These are phyloP conservation scores for Nomada flava DNA, from an alignment of 2,888 invertebrate genomes.

Conservation along the genomic window DNA sequence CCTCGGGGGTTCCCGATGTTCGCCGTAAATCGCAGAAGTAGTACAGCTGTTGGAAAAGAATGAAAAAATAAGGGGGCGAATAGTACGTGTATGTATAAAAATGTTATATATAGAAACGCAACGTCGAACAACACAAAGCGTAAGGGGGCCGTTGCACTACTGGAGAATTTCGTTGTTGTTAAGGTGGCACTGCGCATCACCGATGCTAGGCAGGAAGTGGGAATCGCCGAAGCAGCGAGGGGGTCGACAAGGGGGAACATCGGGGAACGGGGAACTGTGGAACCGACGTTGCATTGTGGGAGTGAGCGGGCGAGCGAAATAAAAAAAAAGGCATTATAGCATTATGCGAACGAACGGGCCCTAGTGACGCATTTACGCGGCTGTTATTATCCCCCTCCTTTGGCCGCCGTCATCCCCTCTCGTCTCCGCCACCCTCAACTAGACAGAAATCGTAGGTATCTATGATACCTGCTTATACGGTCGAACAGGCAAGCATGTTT, in stretches of 20 bases:
- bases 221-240: conserved; percentile 74
- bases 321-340: conserved; percentile 72
- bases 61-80: conserved; percentile 8
- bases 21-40: neutral
- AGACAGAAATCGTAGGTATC: conserved; percentile 60
- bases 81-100: neutral
- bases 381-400: conserved; percentile 70
- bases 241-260: conserved; percentile 52
- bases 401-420: neutral
- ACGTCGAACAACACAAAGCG: conserved; percentile 64
- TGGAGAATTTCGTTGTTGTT: conserved; percentile 81
- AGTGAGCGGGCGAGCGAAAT: conserved; percentile 71
- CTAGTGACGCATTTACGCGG: conserved; percentile 76
- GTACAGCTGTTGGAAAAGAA: neutral
- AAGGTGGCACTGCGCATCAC: conserved; percentile 83
- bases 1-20: conserved; percentile 5
- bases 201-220: conserved; percentile 83
- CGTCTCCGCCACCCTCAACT: conserved; percentile 24
- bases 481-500: conserved; percentile 34
- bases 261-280: conserved; percentile 37
- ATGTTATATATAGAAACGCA: conserved; percentile 26
- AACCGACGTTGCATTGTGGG: conserved; percentile 71
- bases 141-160: conserved; percentile 71
- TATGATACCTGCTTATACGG: conserved; percentile 62
- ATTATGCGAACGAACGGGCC: conserved; percentile 74